Evolutionary conservation across 1,140 invertebrate species (phyloP).

Genomic region (Ceratoteleas bidentatus): DNA sequence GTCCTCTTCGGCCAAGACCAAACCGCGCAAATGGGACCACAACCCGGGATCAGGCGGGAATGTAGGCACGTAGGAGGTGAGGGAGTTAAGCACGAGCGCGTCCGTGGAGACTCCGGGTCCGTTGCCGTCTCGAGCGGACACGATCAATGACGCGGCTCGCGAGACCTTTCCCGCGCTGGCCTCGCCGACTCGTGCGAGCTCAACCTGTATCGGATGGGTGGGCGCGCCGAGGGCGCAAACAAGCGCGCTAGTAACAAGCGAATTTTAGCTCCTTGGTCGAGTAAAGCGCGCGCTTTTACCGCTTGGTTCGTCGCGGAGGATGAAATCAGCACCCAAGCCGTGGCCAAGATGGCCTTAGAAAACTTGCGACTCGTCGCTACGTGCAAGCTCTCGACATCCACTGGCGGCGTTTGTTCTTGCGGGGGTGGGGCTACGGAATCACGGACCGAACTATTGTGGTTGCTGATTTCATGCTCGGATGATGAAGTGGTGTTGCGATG

Average conservation of each 20-base stretch:
- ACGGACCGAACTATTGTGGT: not conserved
- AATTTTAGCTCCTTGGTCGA: not conserved
- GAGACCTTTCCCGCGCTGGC: not conserved
- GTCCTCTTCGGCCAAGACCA: not conserved
- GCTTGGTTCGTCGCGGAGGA: not conserved
- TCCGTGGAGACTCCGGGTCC: not conserved
- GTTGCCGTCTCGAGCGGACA: not conserved
- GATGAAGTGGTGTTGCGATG: not conserved
- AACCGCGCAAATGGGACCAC: not conserved
- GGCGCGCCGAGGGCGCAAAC: not conserved
- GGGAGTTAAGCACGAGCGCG: not conserved
- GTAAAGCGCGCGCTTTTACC: not conserved
- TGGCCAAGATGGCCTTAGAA: not conserved
- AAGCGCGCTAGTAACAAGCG: not conserved
- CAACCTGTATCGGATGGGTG: not conserved
- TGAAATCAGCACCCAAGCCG: constrained; percentile 3
- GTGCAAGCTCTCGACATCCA: not conserved
- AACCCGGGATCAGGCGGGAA: not conserved
- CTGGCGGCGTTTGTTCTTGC: not conserved
- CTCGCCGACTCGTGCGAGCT: not conserved
- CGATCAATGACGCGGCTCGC: not conserved
- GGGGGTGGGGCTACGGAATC: not conserved
- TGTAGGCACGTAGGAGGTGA: not conserved
- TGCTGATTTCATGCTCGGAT: not conserved
- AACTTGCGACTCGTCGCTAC: not conserved